Evolutionary conservation across 2,888 invertebrate genomes (phyloP).

Genomic region (Mantis religiosa): DNA sequence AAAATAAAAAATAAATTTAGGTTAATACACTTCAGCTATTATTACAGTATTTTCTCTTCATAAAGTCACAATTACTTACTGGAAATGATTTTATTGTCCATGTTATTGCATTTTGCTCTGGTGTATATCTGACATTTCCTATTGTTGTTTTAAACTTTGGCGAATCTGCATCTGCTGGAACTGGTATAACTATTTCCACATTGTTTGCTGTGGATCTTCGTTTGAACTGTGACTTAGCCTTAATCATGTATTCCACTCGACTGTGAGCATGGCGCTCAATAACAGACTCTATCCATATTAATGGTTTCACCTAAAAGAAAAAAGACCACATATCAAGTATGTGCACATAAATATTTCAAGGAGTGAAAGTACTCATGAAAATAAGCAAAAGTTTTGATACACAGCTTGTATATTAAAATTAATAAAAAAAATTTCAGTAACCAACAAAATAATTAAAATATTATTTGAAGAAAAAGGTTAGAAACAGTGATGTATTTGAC

Average conservation of each 20-base stretch:
- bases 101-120: conserved; percentile 93
- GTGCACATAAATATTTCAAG: no score
- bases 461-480: no score
- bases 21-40: no score
- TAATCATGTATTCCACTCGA: conserved; percentile 97
- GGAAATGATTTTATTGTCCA: conserved; percentile 98
- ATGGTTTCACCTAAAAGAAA: conserved; percentile 65
- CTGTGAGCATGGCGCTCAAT: conserved; percentile 97
- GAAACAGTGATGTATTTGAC: no score
- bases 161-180: conserved; percentile 94
- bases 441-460: no score
- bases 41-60: background rate
- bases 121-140: conserved; percentile 95
- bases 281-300: conserved; percentile 98
- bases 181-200: conserved; percentile 95
- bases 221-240: conserved; percentile 98
- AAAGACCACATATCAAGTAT: background rate
- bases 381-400: no score
- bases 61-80: conserved; percentile 38
- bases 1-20: no score
- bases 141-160: conserved; percentile 97
- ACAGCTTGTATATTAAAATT: no score
- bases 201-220: conserved; percentile 96
- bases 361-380: no score
- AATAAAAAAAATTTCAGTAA: no score